Conservation (phyloP, 2,797 vertebrate genomes). For the Microcaecilia unicolor region DNA sequence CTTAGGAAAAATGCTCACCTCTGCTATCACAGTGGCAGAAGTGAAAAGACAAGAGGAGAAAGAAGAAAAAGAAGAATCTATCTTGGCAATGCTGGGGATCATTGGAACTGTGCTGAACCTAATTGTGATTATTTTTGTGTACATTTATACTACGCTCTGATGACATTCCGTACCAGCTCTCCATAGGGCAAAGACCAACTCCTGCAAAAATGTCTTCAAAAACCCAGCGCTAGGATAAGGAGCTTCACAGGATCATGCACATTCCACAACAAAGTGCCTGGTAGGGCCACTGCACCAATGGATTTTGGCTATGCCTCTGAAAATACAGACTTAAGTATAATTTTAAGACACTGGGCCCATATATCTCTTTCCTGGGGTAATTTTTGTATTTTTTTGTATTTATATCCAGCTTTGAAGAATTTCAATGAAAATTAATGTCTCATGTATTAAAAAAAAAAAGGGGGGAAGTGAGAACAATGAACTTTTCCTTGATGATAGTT, state of each 20-base stretch:
- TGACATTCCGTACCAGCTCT: constrained; percentile 12
- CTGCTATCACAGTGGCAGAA: constrained; percentile 70
- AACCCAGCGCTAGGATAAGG: constrained; percentile 9
- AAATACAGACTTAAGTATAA: constrained; percentile 20
- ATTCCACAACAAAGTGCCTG: constrained; percentile 37
- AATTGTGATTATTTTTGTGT: constrained; percentile 82
- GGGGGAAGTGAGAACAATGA: constrained; percentile 10
- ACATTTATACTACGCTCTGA: constrained; percentile 83
- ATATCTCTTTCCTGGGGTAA: no score
- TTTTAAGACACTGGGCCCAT: no score
- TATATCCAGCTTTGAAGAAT: no score
- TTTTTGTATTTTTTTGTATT: no score
- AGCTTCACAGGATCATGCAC: constrained; percentile 17
- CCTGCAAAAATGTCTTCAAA: constrained; percentile 23
- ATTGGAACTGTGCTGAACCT: constrained; percentile 81
- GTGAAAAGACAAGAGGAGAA: constrained; percentile 71
- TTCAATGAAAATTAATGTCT: no score
- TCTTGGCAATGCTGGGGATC: constrained; percentile 79
- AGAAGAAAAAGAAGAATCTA: constrained; percentile 83
- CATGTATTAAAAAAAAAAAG: no score
- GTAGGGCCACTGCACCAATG: constrained; percentile 6
- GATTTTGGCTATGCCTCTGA: constrained; percentile 14
- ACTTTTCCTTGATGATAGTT: constrained; percentile 4
- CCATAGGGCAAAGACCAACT: constrained; percentile 12
- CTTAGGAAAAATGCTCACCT: constrained; percentile 72